Evolutionary conservation across 1,140 invertebrate species (phyloP).

Genomic region (Bombus cullumanus): DNA sequence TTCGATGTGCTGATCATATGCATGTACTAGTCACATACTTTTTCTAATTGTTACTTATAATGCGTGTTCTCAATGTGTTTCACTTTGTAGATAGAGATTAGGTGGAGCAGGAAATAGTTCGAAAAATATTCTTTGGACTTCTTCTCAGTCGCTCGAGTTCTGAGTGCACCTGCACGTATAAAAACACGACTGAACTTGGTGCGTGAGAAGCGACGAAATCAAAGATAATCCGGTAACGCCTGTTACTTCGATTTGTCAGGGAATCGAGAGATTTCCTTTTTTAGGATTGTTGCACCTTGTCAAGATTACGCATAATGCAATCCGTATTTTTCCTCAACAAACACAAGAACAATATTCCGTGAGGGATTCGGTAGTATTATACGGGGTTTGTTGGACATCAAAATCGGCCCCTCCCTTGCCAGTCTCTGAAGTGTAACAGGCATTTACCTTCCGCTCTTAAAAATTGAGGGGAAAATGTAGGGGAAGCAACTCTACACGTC

Average conservation of each 20-base stretch:
- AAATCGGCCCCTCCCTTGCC: slow-evolving; percentile 42
- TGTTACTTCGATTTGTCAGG: slow-evolving; percentile 54
- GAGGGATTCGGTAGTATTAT: background rate
- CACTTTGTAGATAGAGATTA: no score
- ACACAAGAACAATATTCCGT: background rate
- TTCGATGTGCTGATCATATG: background rate
- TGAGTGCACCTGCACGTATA: background rate
- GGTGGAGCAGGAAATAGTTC: background rate
- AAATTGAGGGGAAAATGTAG: slow-evolving; percentile 26
- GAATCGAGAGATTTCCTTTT: slow-evolving; percentile 1
- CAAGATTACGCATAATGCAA: background rate
- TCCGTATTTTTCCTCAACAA: slow-evolving; percentile 6
- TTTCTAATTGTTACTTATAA: background rate
- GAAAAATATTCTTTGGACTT: background rate
- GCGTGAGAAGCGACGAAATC: background rate
- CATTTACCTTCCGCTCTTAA: slow-evolving; percentile 26
- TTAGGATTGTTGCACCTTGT: background rate
- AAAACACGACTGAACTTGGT: slow-evolving; percentile 3
- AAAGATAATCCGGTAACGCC: slow-evolving; percentile 74
- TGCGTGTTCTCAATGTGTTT: no score
- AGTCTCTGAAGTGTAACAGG: slow-evolving; percentile 58
- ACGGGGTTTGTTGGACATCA: slow-evolving; percentile 4
- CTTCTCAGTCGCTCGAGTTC: background rate
- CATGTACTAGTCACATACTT: background rate
- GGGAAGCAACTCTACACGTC: background rate